phyloP scores from a whole-genome alignment of 2,888 invertebrate genomes.

The Dorcus parallelipipedus region DNA sequence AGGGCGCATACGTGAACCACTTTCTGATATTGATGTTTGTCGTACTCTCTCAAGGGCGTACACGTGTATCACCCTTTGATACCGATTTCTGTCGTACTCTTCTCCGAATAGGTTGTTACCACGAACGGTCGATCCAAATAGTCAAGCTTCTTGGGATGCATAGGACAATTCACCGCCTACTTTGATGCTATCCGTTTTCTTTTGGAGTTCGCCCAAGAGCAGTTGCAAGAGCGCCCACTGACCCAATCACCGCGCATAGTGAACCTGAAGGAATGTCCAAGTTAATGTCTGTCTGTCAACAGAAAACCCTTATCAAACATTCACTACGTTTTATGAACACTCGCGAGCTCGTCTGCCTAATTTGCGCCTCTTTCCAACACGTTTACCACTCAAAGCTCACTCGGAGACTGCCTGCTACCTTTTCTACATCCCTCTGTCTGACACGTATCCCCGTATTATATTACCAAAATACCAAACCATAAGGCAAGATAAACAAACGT shows the following conservation, averaged over 20 bases:
- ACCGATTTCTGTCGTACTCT: constrained; percentile 47
- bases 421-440: too few species aligned
- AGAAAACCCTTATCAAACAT: too few species aligned
- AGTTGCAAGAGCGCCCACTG: constrained; percentile 71
- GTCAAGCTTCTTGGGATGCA: constrained; percentile 67
- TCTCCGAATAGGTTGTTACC: constrained; percentile 69
- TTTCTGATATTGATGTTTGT: constrained; percentile 47
- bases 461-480: too few species aligned
- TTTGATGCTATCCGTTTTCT: constrained; percentile 50
- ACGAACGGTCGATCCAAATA: constrained; percentile 57
- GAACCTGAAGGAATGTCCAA: constrained; percentile 50
- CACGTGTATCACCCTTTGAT: constrained; percentile 54
- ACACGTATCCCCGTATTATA: too few species aligned
- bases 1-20: constrained; percentile 61
- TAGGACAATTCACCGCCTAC: constrained; percentile 58
- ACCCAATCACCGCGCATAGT: constrained; percentile 65
- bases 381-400: too few species aligned
- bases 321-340: too few species aligned
- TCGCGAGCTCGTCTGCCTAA: too few species aligned
- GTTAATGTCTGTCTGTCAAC: too few species aligned
- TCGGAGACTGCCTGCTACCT: too few species aligned
- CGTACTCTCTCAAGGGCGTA: constrained; percentile 58
- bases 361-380: too few species aligned
- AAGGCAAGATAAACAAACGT: too few species aligned
- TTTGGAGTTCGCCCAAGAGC: constrained; percentile 60